phyloP scores from a whole-genome alignment of 2,113 vertebrate genomes.

The Tragelaphus scriptus region DNA sequence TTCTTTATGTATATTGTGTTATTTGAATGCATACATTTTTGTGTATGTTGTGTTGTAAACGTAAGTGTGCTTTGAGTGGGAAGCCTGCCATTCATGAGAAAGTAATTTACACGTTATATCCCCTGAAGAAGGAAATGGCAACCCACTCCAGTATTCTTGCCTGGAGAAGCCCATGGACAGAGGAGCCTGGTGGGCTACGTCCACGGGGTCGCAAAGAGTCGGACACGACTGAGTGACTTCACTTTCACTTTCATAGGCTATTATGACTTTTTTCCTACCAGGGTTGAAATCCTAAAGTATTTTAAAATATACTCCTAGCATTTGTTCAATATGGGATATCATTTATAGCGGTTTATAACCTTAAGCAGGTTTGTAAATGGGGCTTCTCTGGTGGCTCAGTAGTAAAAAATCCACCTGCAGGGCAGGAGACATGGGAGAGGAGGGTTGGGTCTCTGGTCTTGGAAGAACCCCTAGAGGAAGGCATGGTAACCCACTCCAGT shows the following conservation, averaged over 20 bases:
- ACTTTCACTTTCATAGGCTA: neutral
- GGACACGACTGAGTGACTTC: too few relatives aligned
- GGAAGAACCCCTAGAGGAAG: neutral
- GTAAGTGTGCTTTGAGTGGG: neutral
- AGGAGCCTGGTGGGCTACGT: too few relatives aligned
- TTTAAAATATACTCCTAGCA: neutral
- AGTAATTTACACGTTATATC: neutral
- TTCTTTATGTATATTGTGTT: neutral
- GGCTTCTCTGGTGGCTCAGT: neutral
- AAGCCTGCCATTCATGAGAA: neutral
- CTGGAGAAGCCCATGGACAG: too few relatives aligned
- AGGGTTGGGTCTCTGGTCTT: neutral
- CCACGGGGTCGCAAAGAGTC: too few relatives aligned
- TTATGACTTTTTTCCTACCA: neutral
- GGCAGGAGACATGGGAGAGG: neutral
- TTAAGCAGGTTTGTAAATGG: neutral
- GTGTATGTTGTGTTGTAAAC: too few relatives aligned
- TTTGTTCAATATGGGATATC: neutral
- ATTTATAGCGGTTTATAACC: neutral
- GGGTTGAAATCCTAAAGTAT: neutral
- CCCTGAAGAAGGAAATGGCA: too few relatives aligned
- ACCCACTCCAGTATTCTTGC: too few relatives aligned
- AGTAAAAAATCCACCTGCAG: neutral
- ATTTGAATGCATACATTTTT: neutral
- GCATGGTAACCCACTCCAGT: neutral